These are phyloP conservation scores for Oxyruncus cristatus DNA, from an alignment of 2,113 vertebrate genomes.

Conservation along the genomic window DNA sequence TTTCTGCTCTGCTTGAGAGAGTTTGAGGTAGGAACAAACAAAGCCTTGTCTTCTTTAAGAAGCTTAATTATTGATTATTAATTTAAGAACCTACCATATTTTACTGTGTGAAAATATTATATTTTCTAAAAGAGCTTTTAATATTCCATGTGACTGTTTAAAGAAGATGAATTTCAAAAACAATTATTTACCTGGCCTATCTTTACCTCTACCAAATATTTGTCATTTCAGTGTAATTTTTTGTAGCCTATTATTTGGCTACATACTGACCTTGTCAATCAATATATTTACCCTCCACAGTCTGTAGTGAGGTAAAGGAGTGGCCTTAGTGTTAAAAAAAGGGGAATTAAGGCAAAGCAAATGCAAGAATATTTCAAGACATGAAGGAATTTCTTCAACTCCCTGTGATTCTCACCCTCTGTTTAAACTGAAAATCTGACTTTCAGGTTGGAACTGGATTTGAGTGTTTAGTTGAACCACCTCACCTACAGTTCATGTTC, in stretches of 20 bases:
- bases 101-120: neutral
- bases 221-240: neutral
- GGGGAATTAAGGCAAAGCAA: neutral
- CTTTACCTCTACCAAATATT: neutral
- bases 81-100: neutral
- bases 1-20: neutral
- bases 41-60: neutral
- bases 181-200: accelerated
- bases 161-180: neutral
- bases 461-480: neutral
- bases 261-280: neutral
- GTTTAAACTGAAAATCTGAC: neutral
- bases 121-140: neutral
- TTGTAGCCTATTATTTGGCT: neutral
- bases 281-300: neutral
- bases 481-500: neutral
- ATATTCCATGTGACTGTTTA: neutral
- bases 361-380: neutral
- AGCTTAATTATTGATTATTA: neutral
- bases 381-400: neutral
- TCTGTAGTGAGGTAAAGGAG: neutral
- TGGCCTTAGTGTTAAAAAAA: neutral
- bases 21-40: neutral
- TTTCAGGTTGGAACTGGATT: neutral
- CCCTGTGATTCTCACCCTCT: neutral